phyloP scores from a whole-genome alignment of 2,797 vertebrate species.

The Avahi laniger region DNA sequence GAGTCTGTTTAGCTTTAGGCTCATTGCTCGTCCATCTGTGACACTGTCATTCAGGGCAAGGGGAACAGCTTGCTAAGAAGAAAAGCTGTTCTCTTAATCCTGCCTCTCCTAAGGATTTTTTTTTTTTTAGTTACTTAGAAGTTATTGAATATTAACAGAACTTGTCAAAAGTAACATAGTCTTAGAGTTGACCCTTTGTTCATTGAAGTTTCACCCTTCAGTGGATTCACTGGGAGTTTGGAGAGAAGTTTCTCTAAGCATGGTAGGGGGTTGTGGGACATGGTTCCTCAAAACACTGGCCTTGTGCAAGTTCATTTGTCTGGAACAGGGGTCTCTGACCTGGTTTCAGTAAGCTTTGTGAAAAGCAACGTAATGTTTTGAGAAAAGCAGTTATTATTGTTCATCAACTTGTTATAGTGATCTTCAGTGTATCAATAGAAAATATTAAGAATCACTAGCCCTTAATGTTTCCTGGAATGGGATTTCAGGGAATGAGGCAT shows the following conservation, averaged over 20 bases:
- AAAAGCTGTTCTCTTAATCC: conserved; percentile 28
- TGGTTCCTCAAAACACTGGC: background rate
- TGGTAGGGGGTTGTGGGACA: background rate
- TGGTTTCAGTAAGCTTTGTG: background rate
- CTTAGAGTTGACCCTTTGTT: conserved; percentile 28
- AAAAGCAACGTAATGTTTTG: background rate
- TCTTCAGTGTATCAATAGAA: background rate
- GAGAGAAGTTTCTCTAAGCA: conserved; percentile 9
- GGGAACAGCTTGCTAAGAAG: conserved; percentile 21
- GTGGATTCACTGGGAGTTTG: background rate
- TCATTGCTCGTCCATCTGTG: background rate
- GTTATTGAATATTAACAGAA: conserved; percentile 47
- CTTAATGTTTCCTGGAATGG: conserved; percentile 18
- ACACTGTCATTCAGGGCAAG: background rate
- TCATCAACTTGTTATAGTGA: conserved; percentile 1
- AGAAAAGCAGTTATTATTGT: background rate
- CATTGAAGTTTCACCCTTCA: background rate
- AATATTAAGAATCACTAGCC: conserved; percentile 7
- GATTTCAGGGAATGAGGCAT: conserved; percentile 27
- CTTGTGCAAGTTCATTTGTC: background rate
- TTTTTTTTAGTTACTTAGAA: conserved; percentile 15
- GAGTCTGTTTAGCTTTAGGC: background rate
- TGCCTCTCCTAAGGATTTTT: background rate
- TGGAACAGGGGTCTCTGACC: background rate
- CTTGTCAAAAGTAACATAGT: conserved; percentile 41